Conservation (phyloP, 2,797 vertebrate species). For the Nyctibius grandis region DNA sequence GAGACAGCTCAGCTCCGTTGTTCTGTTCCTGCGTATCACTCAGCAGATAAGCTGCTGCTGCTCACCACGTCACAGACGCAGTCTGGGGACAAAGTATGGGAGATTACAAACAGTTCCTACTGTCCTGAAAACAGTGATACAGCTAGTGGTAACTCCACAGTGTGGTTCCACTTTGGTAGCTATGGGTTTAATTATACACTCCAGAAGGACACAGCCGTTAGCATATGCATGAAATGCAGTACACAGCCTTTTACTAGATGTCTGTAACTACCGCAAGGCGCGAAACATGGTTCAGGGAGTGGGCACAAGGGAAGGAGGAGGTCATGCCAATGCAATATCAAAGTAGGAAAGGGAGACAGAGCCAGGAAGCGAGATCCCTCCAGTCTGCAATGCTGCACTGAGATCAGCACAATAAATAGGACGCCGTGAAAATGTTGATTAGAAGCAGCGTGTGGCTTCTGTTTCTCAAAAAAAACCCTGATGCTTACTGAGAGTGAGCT, state of each 20-base stretch:
- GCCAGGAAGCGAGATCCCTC: neutral
- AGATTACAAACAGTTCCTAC: neutral
- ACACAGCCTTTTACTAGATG: neutral
- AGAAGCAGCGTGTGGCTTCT: neutral
- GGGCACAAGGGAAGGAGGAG: neutral
- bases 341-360: neutral
- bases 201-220: neutral
- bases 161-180: neutral
- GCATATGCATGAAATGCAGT: neutral
- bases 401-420: neutral
- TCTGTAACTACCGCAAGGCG: neutral
- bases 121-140: neutral
- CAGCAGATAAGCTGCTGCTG: neutral
- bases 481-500: neutral
- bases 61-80: rapidly evolving
- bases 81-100: neutral
- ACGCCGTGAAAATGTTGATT: neutral
- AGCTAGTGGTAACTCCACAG: neutral
- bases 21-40: neutral
- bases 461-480: neutral
- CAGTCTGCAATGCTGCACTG: neutral
- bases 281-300: neutral
- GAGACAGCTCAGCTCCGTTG: neutral
- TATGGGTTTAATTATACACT: neutral
- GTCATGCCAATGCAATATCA: neutral